phyloP scores from a whole-genome alignment of 2,113 vertebrate genomes.

The Toxostoma redivivum region DNA sequence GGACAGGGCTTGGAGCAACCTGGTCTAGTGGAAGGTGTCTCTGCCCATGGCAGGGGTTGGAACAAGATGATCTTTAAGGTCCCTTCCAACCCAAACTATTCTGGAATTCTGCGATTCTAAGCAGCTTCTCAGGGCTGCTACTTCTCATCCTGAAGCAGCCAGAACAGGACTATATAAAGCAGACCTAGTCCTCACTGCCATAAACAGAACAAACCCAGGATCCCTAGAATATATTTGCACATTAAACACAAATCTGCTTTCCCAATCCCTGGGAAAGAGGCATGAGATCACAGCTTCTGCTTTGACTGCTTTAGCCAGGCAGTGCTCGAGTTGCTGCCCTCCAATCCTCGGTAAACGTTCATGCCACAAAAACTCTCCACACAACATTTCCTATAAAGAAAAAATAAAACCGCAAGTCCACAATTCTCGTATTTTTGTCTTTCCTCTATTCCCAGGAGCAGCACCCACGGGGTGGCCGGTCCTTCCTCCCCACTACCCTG shows the following conservation, averaged over 20 bases:
- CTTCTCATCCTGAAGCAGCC: neutral
- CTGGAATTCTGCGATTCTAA: neutral
- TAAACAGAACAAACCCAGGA: neutral
- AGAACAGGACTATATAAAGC: neutral
- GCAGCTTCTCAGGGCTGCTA: neutral
- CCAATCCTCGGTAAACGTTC: neutral
- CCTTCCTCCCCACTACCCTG: neutral
- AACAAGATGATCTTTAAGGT: neutral
- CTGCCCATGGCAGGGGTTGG: neutral
- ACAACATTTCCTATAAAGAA: neutral
- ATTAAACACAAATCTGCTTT: neutral
- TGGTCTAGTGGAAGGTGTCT: neutral
- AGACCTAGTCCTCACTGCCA: neutral
- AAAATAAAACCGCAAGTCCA: neutral
- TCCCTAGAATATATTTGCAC: neutral
- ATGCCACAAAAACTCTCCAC: neutral
- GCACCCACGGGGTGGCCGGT: neutral
- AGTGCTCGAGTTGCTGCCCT: neutral
- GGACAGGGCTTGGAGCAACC: neutral
- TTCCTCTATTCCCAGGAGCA: neutral
- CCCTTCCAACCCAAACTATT: neutral
- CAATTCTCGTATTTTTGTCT: neutral
- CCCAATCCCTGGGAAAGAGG: fast-evolving
- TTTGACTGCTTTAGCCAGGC: neutral
- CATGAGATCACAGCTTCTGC: neutral